Evolutionary conservation across 2,797 vertebrate genomes (phyloP).

Genomic region (Chaenodraco wilsoni): DNA sequence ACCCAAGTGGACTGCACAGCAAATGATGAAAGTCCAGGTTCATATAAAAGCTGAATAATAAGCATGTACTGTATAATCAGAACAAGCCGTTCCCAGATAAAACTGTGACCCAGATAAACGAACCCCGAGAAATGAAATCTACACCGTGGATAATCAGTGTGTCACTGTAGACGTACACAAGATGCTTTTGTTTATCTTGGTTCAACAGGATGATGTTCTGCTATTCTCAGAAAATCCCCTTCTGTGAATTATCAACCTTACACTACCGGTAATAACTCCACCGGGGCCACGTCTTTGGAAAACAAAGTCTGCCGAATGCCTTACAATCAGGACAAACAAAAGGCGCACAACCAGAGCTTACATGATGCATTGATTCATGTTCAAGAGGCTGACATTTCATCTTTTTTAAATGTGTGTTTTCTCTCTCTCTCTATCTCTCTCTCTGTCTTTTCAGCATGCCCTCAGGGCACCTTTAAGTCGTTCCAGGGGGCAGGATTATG

Average conservation of each 20-base stretch:
- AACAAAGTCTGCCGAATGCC: slow-evolving; percentile 43
- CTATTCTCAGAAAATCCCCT: slow-evolving; percentile 30
- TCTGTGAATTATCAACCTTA: slow-evolving; percentile 41
- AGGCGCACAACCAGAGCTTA: not conserved
- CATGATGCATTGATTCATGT: not conserved
- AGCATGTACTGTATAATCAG: slow-evolving; percentile 16
- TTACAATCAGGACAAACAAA: slow-evolving; percentile 27
- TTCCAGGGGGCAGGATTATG: slow-evolving; percentile 89
- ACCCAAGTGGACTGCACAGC: not conserved
- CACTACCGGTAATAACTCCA: slow-evolving; percentile 27
- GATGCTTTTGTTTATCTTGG: slow-evolving; percentile 43
- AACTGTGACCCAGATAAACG: slow-evolving; percentile 45
- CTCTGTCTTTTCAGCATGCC: slow-evolving; percentile 85
- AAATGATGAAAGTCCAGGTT: slow-evolving; percentile 11
- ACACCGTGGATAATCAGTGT: slow-evolving; percentile 16
- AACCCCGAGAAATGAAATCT: slow-evolving; percentile 31
- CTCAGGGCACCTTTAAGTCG: slow-evolving; percentile 93
- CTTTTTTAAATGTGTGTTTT: not conserved
- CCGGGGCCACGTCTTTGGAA: slow-evolving; percentile 5
- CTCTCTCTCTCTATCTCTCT: not conserved
- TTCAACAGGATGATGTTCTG: slow-evolving; percentile 28
- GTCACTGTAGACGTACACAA: slow-evolving; percentile 8
- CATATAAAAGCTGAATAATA: slow-evolving; percentile 19
- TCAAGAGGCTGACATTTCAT: not conserved
- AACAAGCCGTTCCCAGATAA: not conserved